These are phyloP conservation scores for Dicrurus megarhynchus DNA, from an alignment of 2,113 vertebrate species.

Conservation along the genomic window DNA sequence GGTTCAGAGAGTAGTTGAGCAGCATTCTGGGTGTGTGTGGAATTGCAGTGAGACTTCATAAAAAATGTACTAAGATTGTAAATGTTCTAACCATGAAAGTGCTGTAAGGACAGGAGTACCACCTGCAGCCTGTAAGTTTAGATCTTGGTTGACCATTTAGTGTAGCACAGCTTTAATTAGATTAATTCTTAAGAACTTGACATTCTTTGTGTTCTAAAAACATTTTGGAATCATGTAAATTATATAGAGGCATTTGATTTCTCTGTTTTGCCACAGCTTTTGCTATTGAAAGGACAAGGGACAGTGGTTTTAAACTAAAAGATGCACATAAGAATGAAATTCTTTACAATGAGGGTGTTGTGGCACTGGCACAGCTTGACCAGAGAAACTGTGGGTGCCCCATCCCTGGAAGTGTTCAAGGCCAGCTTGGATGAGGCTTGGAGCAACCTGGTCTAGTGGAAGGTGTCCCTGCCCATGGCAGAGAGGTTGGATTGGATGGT, in stretches of 20 bases:
- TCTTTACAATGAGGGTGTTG: neutral
- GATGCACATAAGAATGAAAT: neutral
- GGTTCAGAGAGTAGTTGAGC: neutral
- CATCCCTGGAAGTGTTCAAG: neutral
- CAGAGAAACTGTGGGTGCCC: neutral
- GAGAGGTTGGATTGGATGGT: neutral
- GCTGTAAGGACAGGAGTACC: neutral
- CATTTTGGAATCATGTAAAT: neutral
- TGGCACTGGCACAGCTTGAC: neutral
- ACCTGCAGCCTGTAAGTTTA: neutral
- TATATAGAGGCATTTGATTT: neutral
- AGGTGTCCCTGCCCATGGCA: neutral
- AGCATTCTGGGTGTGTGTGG: neutral
- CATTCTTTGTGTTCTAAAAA: neutral
- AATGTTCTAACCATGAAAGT: neutral
- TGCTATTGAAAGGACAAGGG: neutral
- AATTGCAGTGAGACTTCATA: neutral
- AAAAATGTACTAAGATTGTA: neutral
- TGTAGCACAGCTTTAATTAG: neutral
- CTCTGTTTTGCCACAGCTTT: neutral
- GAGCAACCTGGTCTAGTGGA: neutral
- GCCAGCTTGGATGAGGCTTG: neutral
- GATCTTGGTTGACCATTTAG: neutral
- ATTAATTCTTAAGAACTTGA: neutral
- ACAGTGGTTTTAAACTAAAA: neutral